Conservation (phyloP, 2,113 vertebrate species). For the Boleophthalmus pectinirostris region DNA sequence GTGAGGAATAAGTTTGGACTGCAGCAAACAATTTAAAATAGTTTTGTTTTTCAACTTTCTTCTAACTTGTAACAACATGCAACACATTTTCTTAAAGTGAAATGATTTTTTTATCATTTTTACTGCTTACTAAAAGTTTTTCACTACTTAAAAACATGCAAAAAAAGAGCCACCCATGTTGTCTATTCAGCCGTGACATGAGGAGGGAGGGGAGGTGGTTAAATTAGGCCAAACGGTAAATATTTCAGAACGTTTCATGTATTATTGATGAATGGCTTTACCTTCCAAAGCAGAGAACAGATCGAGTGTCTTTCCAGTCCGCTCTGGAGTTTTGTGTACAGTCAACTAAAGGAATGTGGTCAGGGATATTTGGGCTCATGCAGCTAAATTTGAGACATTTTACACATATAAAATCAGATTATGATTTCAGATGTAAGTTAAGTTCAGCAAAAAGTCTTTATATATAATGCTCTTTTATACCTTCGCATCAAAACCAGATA, state of each 20-base stretch:
- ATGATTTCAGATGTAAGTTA: background rate
- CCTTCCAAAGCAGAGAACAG: slow-evolving; percentile 68
- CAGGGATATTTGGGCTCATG: background rate
- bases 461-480: no score
- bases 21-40: no score
- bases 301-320: slow-evolving; percentile 75
- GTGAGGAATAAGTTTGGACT: no score
- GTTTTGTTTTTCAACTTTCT: no score
- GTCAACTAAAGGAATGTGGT: slow-evolving; percentile 34
- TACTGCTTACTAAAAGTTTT: background rate
- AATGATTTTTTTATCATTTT: no score
- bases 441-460: background rate
- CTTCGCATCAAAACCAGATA: no score
- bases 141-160: slow-evolving; percentile 14
- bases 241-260: slow-evolving; percentile 80
- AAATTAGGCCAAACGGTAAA: slow-evolving; percentile 80
- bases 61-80: no score
- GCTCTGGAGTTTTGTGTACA: slow-evolving; percentile 21
- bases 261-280: slow-evolving; percentile 79
- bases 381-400: background rate
- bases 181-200: slow-evolving; percentile 52
- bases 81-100: no score
- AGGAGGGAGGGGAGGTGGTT: slow-evolving; percentile 52
- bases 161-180: slow-evolving; percentile 35
- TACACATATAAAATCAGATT: background rate